Percentiles rank a stretch among this genome's conserved stretches.
phyloP scores from a whole-genome alignment of 2,113 vertebrate species.

The Syngnathoides biaculeatus region DNA sequence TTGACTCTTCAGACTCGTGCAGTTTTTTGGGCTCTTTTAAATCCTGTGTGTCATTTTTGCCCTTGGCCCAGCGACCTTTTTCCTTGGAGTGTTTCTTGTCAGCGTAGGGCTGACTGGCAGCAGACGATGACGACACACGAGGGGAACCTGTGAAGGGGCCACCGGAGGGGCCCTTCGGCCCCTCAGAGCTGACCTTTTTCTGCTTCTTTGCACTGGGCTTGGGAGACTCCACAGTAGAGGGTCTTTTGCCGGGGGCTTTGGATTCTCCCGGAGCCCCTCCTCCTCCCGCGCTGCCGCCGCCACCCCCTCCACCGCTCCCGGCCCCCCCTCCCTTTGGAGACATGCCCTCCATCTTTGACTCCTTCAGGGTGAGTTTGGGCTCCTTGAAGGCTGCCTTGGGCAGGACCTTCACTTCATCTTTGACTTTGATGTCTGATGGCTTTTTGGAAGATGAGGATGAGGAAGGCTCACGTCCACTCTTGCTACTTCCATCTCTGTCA shows the following conservation, averaged over 20 bases:
- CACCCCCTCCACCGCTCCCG: slow-evolving; percentile 71
- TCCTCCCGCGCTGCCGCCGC: slow-evolving; percentile 10
- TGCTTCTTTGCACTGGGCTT: slow-evolving; percentile 92
- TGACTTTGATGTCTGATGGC: slow-evolving; percentile 85
- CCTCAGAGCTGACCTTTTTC: slow-evolving; percentile 90
- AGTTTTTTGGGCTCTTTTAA: slow-evolving; percentile 85
- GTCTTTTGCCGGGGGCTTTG: slow-evolving; percentile 88
- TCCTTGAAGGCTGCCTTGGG: slow-evolving; percentile 97
- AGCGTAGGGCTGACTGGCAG: slow-evolving; percentile 61
- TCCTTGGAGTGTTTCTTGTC: slow-evolving; percentile 92
- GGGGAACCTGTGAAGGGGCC: slow-evolving; percentile 78
- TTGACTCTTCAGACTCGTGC: slow-evolving; percentile 87
- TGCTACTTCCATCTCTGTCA: slow-evolving; percentile 80
- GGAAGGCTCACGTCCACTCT: slow-evolving; percentile 66
- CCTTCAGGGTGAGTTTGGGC: slow-evolving; percentile 93
- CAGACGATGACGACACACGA: slow-evolving; percentile 77
- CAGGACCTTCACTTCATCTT: slow-evolving; percentile 86
- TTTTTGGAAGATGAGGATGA: slow-evolving; percentile 79
- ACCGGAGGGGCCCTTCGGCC: slow-evolving; percentile 64
- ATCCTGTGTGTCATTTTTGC: slow-evolving; percentile 82
- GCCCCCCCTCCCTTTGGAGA: slow-evolving; percentile 88
- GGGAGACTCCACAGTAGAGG: slow-evolving; percentile 86
- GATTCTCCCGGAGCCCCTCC: slow-evolving; percentile 66
- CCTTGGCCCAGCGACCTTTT: slow-evolving; percentile 83
- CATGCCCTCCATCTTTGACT: slow-evolving; percentile 89